These are phyloP conservation scores for Melierax canorus DNA, from an alignment of 2,113 vertebrate species.

Conservation along the genomic window DNA sequence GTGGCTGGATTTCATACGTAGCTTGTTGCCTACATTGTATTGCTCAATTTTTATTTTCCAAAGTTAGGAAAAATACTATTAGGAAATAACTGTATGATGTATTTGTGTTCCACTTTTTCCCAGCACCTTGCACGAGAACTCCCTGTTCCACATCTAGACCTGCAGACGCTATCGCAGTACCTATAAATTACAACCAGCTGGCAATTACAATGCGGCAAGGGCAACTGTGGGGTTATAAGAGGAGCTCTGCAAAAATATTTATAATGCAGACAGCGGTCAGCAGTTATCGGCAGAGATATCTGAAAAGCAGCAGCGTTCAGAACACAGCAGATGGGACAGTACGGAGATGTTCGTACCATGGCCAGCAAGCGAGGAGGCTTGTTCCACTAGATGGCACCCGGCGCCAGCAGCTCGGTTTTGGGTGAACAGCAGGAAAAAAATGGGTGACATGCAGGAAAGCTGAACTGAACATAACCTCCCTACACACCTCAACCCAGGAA, in stretches of 20 bases:
- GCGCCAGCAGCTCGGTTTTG: not conserved
- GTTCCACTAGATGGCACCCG: constrained; percentile 75
- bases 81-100: not conserved
- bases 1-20: not conserved
- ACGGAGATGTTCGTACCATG: fast-evolving
- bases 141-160: not conserved
- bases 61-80: not conserved
- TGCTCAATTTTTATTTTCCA: not conserved
- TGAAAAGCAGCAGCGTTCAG: not conserved
- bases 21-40: not conserved
- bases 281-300: fast-evolving
- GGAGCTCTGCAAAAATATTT: not conserved
- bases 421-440: not conserved
- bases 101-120: not conserved
- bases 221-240: not conserved
- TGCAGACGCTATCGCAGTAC: not conserved
- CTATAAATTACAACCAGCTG: not conserved
- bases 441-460: fast-evolving
- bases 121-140: not conserved
- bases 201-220: not conserved
- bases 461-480: not conserved
- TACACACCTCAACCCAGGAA: not conserved
- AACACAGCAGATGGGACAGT: not conserved
- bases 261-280: not conserved
- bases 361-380: not conserved